A percentile compares a stretch with the other conserved stretches of the same genome.
These are phyloP conservation scores for Tyrannus savana DNA, from an alignment of 2,113 vertebrate species.

Conservation along the genomic window DNA sequence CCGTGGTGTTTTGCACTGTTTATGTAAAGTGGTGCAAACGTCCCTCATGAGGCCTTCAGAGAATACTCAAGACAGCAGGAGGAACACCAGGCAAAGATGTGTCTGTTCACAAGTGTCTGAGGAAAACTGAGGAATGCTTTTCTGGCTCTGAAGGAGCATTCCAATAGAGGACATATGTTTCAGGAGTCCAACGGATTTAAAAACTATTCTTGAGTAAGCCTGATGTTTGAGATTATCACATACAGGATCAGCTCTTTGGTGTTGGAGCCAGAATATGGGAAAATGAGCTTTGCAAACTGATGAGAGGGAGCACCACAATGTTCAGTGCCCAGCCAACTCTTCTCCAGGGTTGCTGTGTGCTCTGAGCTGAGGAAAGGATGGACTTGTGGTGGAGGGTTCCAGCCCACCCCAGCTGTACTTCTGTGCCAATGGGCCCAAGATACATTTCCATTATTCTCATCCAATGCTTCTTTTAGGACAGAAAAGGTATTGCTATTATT, in stretches of 20 bases:
- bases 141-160: neutral
- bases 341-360: neutral
- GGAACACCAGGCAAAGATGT: neutral
- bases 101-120: neutral
- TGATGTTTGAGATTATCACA: neutral
- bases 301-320: neutral
- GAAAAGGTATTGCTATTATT: neutral
- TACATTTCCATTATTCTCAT: neutral
- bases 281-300: neutral
- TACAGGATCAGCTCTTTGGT: neutral
- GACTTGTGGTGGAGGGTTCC: neutral
- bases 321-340: accelerated
- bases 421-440: neutral
- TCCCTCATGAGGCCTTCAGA: neutral
- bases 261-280: neutral
- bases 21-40: neutral
- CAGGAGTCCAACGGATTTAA: neutral
- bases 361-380: neutral
- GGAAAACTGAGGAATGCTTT: neutral
- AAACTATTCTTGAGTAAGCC: neutral
- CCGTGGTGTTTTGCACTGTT: neutral
- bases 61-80: neutral
- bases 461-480: neutral
- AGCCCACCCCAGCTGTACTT: neutral
- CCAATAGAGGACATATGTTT: neutral